Percentiles rank a stretch among this genome's conserved stretches.
phyloP scores from a whole-genome alignment of 2,888 invertebrate genomes.

The Creontiades dilutus region DNA sequence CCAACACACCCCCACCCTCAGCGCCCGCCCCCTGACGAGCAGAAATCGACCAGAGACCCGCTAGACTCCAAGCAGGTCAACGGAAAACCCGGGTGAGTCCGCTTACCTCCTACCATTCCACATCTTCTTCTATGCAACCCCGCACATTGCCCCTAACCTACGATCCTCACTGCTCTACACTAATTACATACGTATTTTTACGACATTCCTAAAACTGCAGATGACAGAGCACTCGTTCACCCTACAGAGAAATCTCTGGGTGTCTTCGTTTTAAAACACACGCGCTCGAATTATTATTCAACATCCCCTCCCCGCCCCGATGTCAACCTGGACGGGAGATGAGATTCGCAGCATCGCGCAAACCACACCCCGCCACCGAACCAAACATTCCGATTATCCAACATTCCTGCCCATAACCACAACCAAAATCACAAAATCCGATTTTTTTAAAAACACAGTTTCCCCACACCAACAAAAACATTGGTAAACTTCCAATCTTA shows the following conservation, averaged over 20 bases:
- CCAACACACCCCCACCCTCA: background rate
- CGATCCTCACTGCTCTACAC: too few relatives aligned
- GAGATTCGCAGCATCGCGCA: constrained; percentile 44
- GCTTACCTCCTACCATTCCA: background rate
- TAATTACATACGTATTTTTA: too few relatives aligned
- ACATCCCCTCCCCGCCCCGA: constrained; percentile 1
- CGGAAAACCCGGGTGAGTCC: constrained; percentile 58
- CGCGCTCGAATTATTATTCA: constrained; percentile 11
- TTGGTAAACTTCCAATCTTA: too few relatives aligned
- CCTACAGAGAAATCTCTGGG: too few relatives aligned
- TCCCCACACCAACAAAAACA: too few relatives aligned
- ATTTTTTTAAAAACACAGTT: too few relatives aligned
- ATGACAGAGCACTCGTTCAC: too few relatives aligned
- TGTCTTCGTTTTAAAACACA: background rate
- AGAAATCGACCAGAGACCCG: constrained; percentile 69
- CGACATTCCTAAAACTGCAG: too few relatives aligned
- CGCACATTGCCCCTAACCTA: constrained; percentile 3
- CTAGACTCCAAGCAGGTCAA: constrained; percentile 69
- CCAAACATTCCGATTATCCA: background rate
- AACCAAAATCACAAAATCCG: background rate
- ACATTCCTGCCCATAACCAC: background rate
- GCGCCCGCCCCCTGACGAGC: background rate
- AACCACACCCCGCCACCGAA: constrained; percentile 56
- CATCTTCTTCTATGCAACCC: background rate
- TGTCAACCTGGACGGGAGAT: constrained; percentile 22